Evolutionary conservation across 2,113 vertebrate genomes (phyloP).

Genomic region (Haemorhous mexicanus): DNA sequence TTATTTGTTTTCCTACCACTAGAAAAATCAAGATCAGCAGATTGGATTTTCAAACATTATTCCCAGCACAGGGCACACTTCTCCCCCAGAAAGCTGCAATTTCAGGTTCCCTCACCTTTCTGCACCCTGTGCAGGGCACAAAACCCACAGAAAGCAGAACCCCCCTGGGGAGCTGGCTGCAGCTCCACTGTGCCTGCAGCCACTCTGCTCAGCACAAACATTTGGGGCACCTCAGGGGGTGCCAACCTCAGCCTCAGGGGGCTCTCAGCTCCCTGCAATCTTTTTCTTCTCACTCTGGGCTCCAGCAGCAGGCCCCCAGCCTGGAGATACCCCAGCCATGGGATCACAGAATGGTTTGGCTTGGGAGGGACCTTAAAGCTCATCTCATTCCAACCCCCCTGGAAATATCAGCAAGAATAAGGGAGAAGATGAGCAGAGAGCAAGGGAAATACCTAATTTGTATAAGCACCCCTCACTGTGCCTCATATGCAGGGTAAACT

Average conservation of each 20-base stretch:
- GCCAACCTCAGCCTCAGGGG: no score
- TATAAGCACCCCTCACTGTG: accelerated
- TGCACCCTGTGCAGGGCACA: background rate
- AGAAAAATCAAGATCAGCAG: background rate
- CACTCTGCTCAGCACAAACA: no score
- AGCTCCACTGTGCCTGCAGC: background rate
- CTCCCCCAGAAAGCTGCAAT: accelerated
- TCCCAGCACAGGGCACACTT: background rate
- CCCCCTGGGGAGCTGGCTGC: background rate
- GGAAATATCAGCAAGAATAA: background rate
- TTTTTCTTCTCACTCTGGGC: no score
- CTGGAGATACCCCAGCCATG: accelerated
- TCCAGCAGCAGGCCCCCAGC: background rate
- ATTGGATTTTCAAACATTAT: background rate
- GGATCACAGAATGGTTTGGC: background rate
- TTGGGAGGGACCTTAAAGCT: background rate
- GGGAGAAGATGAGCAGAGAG: background rate
- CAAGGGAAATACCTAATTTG: background rate
- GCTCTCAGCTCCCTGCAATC: background rate
- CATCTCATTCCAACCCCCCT: background rate
- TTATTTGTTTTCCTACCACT: background rate
- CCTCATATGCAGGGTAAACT: background rate
- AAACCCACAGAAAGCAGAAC: accelerated
- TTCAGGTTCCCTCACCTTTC: background rate
- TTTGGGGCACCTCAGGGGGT: background rate